Evolutionary conservation across 2,888 invertebrate species (phyloP).

Genomic region (Torymus texanus): DNA sequence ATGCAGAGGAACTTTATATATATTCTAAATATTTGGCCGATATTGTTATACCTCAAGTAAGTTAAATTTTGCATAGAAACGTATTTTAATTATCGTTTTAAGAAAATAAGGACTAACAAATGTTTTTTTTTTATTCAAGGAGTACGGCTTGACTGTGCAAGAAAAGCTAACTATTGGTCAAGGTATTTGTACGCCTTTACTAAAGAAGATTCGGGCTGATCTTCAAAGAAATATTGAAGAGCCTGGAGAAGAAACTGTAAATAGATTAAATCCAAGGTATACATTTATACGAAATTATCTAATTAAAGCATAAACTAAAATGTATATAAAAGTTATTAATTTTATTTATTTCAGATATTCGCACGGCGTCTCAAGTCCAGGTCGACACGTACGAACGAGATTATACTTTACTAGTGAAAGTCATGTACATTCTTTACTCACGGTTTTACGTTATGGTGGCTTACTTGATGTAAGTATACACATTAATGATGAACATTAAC

Average conservation of each 20-base stretch:
- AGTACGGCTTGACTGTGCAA: conserved; percentile 96
- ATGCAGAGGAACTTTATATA: conserved; percentile 94
- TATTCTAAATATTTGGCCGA: conserved; percentile 98
- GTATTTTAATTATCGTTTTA: neutral
- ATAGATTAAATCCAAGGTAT: conserved; percentile 93
- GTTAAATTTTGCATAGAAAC: neutral
- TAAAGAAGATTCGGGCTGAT: conserved; percentile 96
- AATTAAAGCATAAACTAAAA: neutral
- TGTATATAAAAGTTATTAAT: neutral
- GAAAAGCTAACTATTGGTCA: conserved; percentile 98
- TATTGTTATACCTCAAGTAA: conserved; percentile 97
- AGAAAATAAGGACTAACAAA: neutral
- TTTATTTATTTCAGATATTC: conserved; percentile 83
- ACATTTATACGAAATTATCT: no score
- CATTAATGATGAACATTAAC: neutral
- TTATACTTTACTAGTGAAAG: conserved; percentile 99
- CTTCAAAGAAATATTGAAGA: conserved; percentile 95
- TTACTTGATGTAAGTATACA: conserved; percentile 83
- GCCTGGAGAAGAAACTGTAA: conserved; percentile 93
- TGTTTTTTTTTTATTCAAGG: conserved; percentile 77
- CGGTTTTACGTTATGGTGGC: conserved; percentile 94
- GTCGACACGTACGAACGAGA: conserved; percentile 97
- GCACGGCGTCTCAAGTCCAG: conserved; percentile 98
- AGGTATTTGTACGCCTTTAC: conserved; percentile 96
- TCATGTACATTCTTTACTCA: conserved; percentile 98